Conservation (phyloP, 2,888 invertebrate genomes). For the Tholera decimalis region DNA sequence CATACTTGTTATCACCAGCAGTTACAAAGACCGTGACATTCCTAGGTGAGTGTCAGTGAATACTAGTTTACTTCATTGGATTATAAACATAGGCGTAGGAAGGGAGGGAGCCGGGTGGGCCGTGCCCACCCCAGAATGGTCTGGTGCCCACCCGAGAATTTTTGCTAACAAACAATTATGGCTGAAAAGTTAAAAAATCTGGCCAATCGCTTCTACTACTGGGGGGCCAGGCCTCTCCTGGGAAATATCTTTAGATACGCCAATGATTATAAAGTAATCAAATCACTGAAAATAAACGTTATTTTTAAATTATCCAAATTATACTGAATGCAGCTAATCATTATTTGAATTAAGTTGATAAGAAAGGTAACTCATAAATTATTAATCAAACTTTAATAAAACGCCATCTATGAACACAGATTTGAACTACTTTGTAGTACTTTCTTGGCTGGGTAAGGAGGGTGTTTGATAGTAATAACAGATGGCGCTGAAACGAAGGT, state of each 20-base stretch:
- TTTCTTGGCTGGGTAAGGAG: accelerated
- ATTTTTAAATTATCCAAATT: neutral
- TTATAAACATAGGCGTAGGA: too few relatives aligned
- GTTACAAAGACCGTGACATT: conserved; percentile 23
- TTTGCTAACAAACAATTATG: too few relatives aligned
- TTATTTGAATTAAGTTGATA: too few relatives aligned
- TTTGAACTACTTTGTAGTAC: neutral
- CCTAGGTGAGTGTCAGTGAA: conserved; percentile 16
- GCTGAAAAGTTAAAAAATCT: too few relatives aligned
- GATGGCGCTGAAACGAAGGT: conserved; percentile 14
- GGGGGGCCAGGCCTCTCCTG: too few relatives aligned
- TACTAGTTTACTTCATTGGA: neutral
- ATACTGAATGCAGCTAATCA: neutral
- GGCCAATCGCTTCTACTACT: too few relatives aligned
- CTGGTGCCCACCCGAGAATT: too few relatives aligned
- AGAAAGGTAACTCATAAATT: neutral
- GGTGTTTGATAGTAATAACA: neutral
- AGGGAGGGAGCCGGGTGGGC: too few relatives aligned
- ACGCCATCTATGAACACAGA: conserved; percentile 44
- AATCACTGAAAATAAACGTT: neutral
- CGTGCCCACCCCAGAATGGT: too few relatives aligned
- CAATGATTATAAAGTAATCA: too few relatives aligned
- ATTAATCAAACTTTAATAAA: neutral
- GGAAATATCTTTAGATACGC: too few relatives aligned
- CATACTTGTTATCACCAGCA: conserved; percentile 33